These are phyloP conservation scores for Rhopilema esculentum DNA, from an alignment of 30 jellyfish, hydroid and myxozoan genomes.

Conservation along the genomic window DNA sequence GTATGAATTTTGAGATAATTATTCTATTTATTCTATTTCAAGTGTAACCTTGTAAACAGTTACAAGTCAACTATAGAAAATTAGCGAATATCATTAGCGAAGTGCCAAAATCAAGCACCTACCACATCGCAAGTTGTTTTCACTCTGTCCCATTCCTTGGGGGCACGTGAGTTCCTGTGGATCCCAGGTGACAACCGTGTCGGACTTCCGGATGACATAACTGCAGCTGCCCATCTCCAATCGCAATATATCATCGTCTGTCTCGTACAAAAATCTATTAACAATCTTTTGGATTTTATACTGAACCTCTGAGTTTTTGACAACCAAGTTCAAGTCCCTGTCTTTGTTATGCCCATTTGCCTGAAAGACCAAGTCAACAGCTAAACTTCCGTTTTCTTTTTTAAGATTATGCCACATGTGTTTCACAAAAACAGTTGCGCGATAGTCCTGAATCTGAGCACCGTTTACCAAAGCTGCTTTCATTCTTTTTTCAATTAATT, in stretches of 20 bases:
- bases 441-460: constrained; percentile 8
- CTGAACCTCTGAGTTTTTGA: constrained; percentile 52
- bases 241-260: neutral
- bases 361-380: constrained; percentile 13
- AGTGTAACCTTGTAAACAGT: too few relatives aligned
- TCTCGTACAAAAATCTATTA: constrained; percentile 3
- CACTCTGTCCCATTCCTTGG: constrained; percentile 74
- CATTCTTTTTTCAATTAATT: neutral
- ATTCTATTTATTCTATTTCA: too few relatives aligned
- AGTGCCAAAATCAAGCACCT: neutral
- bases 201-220: constrained; percentile 12
- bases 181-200: constrained; percentile 34
- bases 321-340: constrained; percentile 51
- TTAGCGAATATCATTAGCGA: neutral
- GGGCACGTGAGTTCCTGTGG: constrained; percentile 72
- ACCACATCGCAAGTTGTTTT: constrained; percentile 79
- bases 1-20: neutral
- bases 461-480: constrained; percentile 20
- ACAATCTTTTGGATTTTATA: constrained; percentile 40
- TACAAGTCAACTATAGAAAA: too few relatives aligned
- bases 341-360: neutral
- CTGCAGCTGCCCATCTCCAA: constrained; percentile 29
- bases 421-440: neutral
- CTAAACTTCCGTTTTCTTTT: constrained; percentile 12
- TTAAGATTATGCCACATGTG: neutral